These are phyloP conservation scores for Drosophila maculinotata DNA, from an alignment of 2,888 invertebrate species.

Conservation along the genomic window DNA sequence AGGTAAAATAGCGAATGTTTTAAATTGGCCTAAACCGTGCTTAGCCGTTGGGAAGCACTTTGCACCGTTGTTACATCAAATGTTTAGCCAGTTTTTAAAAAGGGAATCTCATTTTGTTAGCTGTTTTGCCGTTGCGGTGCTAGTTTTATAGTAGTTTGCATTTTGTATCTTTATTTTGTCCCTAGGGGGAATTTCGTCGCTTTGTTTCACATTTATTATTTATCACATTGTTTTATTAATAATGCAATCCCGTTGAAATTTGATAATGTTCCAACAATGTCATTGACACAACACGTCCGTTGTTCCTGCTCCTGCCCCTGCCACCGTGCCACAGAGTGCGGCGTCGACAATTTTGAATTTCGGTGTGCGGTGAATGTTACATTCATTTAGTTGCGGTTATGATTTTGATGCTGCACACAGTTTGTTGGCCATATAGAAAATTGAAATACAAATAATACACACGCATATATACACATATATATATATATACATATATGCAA, in stretches of 20 bases:
- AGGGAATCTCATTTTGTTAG: conserved; percentile 10
- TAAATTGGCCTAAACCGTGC: background rate
- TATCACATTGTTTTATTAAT: conserved; percentile 63
- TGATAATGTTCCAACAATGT: conserved; percentile 59
- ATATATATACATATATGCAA: no score
- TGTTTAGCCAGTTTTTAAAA: background rate
- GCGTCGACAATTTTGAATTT: conserved; percentile 8
- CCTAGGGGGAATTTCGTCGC: conserved; percentile 32
- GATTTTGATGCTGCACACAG: conserved; percentile 24
- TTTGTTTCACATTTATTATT: conserved; percentile 62
- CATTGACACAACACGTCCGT: conserved; percentile 29
- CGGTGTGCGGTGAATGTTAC: conserved; percentile 18
- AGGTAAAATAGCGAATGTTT: background rate
- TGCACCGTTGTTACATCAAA: background rate
- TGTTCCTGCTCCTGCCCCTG: background rate
- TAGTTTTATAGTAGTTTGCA: conserved; percentile 22
- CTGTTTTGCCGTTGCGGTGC: background rate
- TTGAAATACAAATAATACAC: background rate
- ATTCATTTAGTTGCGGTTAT: conserved; percentile 47
- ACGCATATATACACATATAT: background rate
- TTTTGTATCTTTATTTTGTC: conserved; percentile 18
- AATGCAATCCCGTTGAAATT: conserved; percentile 66
- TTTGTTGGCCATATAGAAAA: conserved; percentile 8
- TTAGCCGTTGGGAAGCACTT: background rate
- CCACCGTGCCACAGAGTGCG: background rate